Base-by-base conservation (phyloP, 2,797 vertebrate genomes). In the Pogonophryne albipinna region DNA sequence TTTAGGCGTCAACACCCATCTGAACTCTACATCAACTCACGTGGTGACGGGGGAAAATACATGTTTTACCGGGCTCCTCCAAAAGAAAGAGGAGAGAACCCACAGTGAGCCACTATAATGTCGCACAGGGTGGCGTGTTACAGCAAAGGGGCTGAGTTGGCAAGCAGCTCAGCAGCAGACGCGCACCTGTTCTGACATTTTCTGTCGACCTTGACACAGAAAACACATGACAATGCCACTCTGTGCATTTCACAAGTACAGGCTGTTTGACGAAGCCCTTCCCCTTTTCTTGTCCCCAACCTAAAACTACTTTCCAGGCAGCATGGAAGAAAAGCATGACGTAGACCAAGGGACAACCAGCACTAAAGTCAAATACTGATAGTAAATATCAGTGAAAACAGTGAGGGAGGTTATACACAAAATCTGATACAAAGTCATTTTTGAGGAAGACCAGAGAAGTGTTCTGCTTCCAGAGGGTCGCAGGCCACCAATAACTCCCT, bases 121-220 rank as follows among this genome's bases (percentile, higher is more conserved):
- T 93, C 92, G 94, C 86, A 85, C 79, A 51, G 76, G 88, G 88
- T 88, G 91, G 91, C 67, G 84, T 88, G 91, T 90, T 88, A 85
- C 81, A 90, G 89, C 87, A 82, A 90, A 92, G 87, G 91, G 89
- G 93, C 94, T 94, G 93, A 91, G 85, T 90, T 94, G 92, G 93
- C 94, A 93, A 91, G 91, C 86, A 85, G 82, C 89, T 91, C 87
- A 73, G 92, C 91, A 89, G 94, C 93, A 94, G 94, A 95, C 91
- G 73, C 85, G 80, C 95, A 95, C 95, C 95, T 96, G 95, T 92
- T 95, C 94, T 93, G 94, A 95, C 95, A 94, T 94, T 95, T 94
- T 93, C 91, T 93, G 85, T 89, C 86, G 93, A 95, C 95, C 95
- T 94, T 94, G 94, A 95, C 94, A 92, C 91, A 89, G 89, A 94